Evolutionary conservation across 2,113 vertebrate species (phyloP), one percentile per base, ranked within the genome.

Genomic region (Vanacampus margaritifer): DNA sequence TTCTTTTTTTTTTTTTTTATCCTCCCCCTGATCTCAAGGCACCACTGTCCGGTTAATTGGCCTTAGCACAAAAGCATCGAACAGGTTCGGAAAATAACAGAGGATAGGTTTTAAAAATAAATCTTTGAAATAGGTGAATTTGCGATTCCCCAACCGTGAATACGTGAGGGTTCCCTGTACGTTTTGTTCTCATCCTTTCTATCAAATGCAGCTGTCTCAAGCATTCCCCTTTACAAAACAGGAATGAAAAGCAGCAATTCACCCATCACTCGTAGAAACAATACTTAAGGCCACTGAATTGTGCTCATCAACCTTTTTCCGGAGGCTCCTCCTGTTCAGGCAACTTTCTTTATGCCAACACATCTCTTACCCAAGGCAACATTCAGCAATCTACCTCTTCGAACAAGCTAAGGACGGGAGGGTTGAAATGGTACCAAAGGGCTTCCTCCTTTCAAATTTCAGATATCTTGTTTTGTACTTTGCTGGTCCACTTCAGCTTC

Each of bases 261-360:
- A 54, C 10, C 51, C 62, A 43, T 69, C 60, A 54, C 58, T 59
- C 65, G 53, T 51, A 67, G 50, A 64, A 59, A 79, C 57, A 50
- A 51, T 3, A 11, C 26, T 67, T 74, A 83, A 79, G 80, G 83
- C 78, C 81, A 85, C 75, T 75, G 75, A 82, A 62, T 61, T 79
- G 68, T 80, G 60, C 64, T 72, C 74, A 54, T 70, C 51, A 58
- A 64, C 3, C 14, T 64, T 53, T 23, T 21, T 6, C 17, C 45
- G 19, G 45, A 46, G 17, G 45, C 48, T 51, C 48, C 10, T 66
- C 71, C 60, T 39, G 54, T 82, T 76, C 24, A 51, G 62, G 41
- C 32, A 35, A 12, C 23, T 37, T 41, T 51, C 64, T 61, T 61
- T 53, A 69, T 24, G 50, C 65, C 65, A 73, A 28, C 59, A 43